A percentile compares a stretch with the other conserved stretches of the same genome.
Evolutionary conservation across 2,113 vertebrate species (phyloP).

Genomic region (Bubalus kerabau): DNA sequence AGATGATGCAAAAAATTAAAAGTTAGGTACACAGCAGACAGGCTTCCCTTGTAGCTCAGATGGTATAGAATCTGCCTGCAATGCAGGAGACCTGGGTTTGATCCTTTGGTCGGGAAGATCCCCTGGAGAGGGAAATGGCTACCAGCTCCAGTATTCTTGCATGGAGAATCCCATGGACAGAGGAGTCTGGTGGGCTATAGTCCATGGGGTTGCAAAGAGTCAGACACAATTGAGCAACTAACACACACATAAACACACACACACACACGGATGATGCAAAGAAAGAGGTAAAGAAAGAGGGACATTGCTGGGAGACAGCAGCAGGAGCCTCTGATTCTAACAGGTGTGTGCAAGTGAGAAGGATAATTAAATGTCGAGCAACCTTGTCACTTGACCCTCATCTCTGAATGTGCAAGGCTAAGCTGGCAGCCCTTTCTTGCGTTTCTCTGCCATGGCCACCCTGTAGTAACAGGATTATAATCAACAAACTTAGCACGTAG

Average conservation of each 20-base stretch:
- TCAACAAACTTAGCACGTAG: constrained; percentile 45
- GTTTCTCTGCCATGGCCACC: constrained; percentile 37
- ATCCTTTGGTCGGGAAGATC: not conserved
- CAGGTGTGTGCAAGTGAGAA: not conserved
- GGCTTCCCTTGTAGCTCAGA: not conserved
- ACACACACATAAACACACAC: not conserved
- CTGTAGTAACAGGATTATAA: constrained; percentile 40
- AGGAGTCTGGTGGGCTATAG: not conserved
- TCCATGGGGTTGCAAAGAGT: not conserved
- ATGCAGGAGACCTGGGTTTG: not conserved
- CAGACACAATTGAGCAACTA: not conserved
- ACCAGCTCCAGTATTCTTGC: not conserved
- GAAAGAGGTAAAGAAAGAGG: not conserved
- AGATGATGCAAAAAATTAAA: not conserved
- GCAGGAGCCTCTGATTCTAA: not conserved
- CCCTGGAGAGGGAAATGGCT: not conserved
- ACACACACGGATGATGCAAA: not conserved
- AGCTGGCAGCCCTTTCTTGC: constrained; percentile 55
- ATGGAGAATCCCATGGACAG: not conserved
- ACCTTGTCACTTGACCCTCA: constrained; percentile 59
- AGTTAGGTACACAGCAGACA: not conserved
- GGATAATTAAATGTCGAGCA: not conserved
- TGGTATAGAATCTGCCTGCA: not conserved
- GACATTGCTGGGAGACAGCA: not conserved
- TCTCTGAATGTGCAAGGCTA: constrained; percentile 45